phyloP scores from a whole-genome alignment of 2,888 invertebrate species.

The Meteorus colon region DNA sequence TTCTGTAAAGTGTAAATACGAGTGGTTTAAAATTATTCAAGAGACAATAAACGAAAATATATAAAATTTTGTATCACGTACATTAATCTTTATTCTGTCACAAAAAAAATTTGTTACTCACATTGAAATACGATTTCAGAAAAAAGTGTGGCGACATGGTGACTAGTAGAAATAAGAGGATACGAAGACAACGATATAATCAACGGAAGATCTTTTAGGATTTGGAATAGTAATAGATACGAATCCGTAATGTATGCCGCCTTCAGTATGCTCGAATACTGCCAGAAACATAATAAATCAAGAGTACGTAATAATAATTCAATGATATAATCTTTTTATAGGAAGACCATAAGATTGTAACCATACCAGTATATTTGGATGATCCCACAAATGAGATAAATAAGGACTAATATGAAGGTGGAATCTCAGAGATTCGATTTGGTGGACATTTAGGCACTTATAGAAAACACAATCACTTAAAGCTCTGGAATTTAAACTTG shows the following conservation, averaged over 20 bases:
- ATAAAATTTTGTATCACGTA: no score
- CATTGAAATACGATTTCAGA: not conserved
- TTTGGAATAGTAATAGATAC: not conserved
- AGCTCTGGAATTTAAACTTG: not conserved
- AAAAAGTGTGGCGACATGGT: not conserved
- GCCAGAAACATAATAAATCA: not conserved
- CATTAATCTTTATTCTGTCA: no score
- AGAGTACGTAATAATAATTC: not conserved
- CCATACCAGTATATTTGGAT: slow-evolving; percentile 42
- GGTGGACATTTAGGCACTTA: slow-evolving; percentile 18
- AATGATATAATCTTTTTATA: slow-evolving; percentile 19
- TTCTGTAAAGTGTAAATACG: slow-evolving; percentile 53
- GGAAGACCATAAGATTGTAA: slow-evolving; percentile 35
- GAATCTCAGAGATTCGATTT: slow-evolving; percentile 14
- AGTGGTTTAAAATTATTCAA: not conserved
- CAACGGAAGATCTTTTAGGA: not conserved
- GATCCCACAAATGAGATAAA: slow-evolving; percentile 30
- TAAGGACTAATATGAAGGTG: slow-evolving; percentile 11
- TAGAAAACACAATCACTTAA: slow-evolving; percentile 22
- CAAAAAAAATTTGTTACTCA: not conserved
- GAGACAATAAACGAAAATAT: not conserved
- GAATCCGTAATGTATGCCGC: not conserved
- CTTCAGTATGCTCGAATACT: not conserved
- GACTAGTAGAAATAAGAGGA: not conserved
- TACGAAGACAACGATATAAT: not conserved